Evolutionary conservation across 2,888 invertebrate genomes (phyloP), one percentile per base, ranked within the genome.

Genomic region (Fragum whitleyi): DNA sequence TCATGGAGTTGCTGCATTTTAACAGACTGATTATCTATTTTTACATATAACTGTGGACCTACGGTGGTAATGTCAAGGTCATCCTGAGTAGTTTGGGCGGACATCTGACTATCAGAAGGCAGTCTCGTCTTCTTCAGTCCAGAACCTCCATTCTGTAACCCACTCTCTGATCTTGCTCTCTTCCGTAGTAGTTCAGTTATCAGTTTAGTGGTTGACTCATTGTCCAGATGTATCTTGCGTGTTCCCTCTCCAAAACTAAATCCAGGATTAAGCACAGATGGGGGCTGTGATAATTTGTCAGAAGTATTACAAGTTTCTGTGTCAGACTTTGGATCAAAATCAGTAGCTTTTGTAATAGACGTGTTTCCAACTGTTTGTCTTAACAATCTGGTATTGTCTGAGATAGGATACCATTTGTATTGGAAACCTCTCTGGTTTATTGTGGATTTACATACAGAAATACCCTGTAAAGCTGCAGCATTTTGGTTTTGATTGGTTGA

Each of bases 121-220:
- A 29, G 9, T 65, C 65, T 65, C 14, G 5, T 21, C 42, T 39
- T 39, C 47, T 47, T 47, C n/a, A 47, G 19, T 9, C n/a, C 47
- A 47, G 47, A 47, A 47, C 47, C 16, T 19, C 19, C n/a, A 3
- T 16, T 47, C 39, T 42, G 3, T 2, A 28, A 21, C 11, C 21
- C 39, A 42, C 39, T 42, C 7, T 65, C 65, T 14, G 65, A 65
- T 19, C 14, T 11, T 21, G 42, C 14, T 42, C 65, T 65, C 42
- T 65, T 65, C 26, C 42, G 19, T 2, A 65, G 42, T 23, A 39
- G 23, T 23, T 65, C 65, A 36, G 65, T 65, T 9, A 65, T 65
- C n/a, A 42, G 65, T 42, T 42, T 65, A 7, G 32, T 65, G 23
- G 65, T 65, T 6, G 42, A 19, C 11, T 28, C 23, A 42, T 65